Base-by-base conservation (phyloP, 2,888 invertebrate species). In the Pyrochroa serraticornis region DNA sequence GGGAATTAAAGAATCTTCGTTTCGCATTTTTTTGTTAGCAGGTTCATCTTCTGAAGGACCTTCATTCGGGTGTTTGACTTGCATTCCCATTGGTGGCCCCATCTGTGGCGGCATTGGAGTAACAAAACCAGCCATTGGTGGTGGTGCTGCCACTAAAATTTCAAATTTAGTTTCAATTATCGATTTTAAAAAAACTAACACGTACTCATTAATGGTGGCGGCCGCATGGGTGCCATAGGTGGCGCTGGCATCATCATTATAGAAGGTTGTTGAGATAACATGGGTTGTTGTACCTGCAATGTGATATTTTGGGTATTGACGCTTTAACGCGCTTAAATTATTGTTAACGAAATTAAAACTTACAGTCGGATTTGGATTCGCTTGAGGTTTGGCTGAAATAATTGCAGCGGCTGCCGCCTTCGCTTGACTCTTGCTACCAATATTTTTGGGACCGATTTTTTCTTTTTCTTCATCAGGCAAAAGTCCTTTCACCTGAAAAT, bases 381-480 rank as follows among this genome's bases (percentile, higher is more conserved):
- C 66, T 69, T 78, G 72, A n/a, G 75, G 79, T 66, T 80, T 81
- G 1, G 78, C 77, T 1, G 80, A 77, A 34, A 80, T 70, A 70
- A 81, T 66, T 63, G 83, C 77, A 2, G 77, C 71, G 0, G 78
- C 72, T 31, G 75, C 74, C 36, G 52, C 64, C 58, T 72, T 73
- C 6, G 76, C 76, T 7, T 73, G 77, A n/a, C 74, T 6, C 39
- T 61, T 61, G 32, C 46, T 39, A 48, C 75, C 78, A 5, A 67
- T 65, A 1, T 92, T 92, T 80, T 90, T 93, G 0, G 96, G 97
- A 0, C 97, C 97, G 68, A 97, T 97, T 80, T 95, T 96, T 75
- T 97, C 97, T 72, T 97, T 97, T 76, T 96, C 95, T 75, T 96
- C 95, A 75, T 97, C 97, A 0, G 95, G 94, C 60, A 97, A 81